These are phyloP conservation scores for Plecotus auritus DNA, from an alignment of 2,113 vertebrate genomes.

Conservation along the genomic window DNA sequence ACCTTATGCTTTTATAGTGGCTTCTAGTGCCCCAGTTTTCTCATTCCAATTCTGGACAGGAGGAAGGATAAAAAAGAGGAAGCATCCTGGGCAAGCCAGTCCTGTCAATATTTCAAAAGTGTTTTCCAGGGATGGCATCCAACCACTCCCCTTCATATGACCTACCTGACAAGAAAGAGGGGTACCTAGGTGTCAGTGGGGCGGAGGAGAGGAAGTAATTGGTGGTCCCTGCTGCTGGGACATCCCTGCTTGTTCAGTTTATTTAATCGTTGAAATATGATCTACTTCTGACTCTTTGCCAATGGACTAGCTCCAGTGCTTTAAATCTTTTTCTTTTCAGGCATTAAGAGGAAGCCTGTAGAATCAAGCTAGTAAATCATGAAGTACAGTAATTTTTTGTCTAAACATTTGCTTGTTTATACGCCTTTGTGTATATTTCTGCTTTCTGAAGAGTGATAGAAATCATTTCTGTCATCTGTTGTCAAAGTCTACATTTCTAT, in stretches of 20 bases:
- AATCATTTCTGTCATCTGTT: slow-evolving; percentile 27
- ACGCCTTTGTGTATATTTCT: not conserved
- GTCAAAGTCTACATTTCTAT: not conserved
- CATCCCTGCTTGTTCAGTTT: not conserved
- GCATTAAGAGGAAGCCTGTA: not conserved
- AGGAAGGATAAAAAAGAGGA: not conserved
- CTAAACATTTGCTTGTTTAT: slow-evolving; percentile 36
- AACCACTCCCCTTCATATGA: not conserved
- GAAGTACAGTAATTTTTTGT: not conserved
- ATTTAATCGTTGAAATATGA: not conserved
- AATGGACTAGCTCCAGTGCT: not conserved
- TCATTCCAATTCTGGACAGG: not conserved
- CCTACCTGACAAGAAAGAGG: not conserved
- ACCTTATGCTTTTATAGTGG: not conserved
- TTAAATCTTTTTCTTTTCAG: slow-evolving; percentile 23
- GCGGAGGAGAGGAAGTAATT: not conserved
- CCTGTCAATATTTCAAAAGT: not conserved
- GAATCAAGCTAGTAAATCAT: slow-evolving; percentile 19
- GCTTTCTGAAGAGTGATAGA: slow-evolving; percentile 10
- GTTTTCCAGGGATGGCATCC: not conserved
- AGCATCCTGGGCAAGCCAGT: not conserved
- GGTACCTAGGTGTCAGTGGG: no score
- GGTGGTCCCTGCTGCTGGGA: not conserved
- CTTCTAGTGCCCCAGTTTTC: not conserved
- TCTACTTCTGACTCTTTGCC: not conserved